Percentiles rank a stretch among this genome's conserved stretches.
phyloP scores from a whole-genome alignment of 2,797 vertebrate genomes.

The Eremophila alpestris region DNA sequence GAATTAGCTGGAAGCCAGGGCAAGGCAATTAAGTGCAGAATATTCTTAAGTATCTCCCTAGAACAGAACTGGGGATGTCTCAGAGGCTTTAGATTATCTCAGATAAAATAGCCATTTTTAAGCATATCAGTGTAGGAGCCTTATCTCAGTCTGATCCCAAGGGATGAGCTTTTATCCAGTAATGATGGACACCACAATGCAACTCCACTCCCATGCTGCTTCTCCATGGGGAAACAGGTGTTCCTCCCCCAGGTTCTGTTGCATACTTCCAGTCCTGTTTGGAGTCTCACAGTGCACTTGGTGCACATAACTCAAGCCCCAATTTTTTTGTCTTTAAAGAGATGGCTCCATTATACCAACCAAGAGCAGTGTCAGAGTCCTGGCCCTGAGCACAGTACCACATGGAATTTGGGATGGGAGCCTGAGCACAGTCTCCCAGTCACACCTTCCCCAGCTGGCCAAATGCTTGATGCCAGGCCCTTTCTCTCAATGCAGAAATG shows the following conservation, averaged over 20 bases:
- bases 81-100: not conserved
- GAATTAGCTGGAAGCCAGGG: not conserved
- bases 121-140: not conserved
- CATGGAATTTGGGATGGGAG: not conserved
- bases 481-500: not conserved
- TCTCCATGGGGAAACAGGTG: fast-evolving
- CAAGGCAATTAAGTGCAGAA: not conserved
- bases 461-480: not conserved
- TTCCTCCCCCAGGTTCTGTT: not conserved
- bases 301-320: fast-evolving
- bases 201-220: not conserved
- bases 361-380: not conserved
- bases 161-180: not conserved
- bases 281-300: not conserved
- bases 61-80: not conserved
- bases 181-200: not conserved
- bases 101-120: not conserved
- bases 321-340: not conserved
- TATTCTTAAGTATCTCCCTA: not conserved
- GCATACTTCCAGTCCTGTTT: not conserved
- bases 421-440: not conserved
- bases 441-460: not conserved
- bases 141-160: not conserved
- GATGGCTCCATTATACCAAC: not conserved
- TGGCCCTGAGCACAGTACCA: not conserved